phyloP scores from a whole-genome alignment of 2,113 vertebrate genomes.

The Nannospalax galili region DNA sequence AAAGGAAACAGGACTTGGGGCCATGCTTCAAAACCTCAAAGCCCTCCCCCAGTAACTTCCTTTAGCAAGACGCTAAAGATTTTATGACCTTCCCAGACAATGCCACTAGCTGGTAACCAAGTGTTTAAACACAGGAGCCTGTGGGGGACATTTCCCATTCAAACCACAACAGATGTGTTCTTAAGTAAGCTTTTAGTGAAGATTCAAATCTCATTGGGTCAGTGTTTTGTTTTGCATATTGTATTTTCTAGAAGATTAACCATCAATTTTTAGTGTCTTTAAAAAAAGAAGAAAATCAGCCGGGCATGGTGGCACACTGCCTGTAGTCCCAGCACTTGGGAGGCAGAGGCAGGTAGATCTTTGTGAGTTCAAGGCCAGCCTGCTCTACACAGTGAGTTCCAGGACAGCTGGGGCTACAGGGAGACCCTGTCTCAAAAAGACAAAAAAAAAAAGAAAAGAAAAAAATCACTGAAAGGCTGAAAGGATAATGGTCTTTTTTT shows the following conservation, averaged over 20 bases:
- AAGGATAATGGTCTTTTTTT: no score
- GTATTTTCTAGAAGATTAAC: conserved; percentile 3
- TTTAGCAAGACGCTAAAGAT: background rate
- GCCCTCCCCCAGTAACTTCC: background rate
- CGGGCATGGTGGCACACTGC: no score
- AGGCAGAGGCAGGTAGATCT: no score
- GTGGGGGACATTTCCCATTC: background rate
- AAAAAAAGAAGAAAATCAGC: background rate
- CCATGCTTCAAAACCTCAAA: background rate
- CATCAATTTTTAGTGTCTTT: background rate
- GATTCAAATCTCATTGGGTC: conserved; percentile 16
- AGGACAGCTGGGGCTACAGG: no score
- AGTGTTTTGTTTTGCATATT: conserved; percentile 2
- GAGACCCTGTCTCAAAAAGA: background rate
- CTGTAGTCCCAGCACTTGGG: no score
- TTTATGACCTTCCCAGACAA: background rate
- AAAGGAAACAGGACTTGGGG: no score
- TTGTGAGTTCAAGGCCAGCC: no score
- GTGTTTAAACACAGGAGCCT: background rate
- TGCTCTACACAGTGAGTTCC: no score
- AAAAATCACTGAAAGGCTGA: background rate
- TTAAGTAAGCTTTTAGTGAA: conserved; percentile 1
- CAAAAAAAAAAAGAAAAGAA: background rate
- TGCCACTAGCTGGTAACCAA: background rate
- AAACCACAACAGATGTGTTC: background rate